Conservation (phyloP, 1,140 invertebrate genomes). For the Ceratina japonica region DNA sequence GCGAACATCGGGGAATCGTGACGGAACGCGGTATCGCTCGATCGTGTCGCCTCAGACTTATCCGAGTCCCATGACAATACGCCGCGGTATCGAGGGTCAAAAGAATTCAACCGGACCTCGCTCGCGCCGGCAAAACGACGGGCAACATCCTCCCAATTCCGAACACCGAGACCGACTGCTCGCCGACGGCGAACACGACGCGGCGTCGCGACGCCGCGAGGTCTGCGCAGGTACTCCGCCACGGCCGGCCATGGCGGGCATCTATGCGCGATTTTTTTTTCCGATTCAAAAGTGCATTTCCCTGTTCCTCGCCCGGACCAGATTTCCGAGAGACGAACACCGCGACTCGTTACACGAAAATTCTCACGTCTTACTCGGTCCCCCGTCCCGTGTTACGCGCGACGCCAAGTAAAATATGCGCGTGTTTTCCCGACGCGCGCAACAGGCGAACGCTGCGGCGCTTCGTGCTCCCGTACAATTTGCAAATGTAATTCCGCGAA, state of each 20-base stretch:
- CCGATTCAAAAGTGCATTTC: constrained; percentile 32
- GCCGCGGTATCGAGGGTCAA: background rate
- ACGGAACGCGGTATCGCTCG: too few species aligned
- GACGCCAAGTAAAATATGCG: too few species aligned
- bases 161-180: constrained; percentile 25
- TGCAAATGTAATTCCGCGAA: background rate
- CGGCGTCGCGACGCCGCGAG: background rate
- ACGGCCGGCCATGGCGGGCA: background rate
- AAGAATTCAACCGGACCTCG: background rate
- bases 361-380: background rate
- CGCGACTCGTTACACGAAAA: background rate
- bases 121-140: background rate
- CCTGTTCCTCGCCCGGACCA: background rate
- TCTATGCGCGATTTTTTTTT: constrained; percentile 4
- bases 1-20: constrained; percentile 18
- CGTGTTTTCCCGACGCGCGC: background rate
- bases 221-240: constrained; percentile 5
- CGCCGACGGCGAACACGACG: background rate
- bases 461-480: too few species aligned
- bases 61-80: background rate
- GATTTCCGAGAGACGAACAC: constrained; percentile 3
- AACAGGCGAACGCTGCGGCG: constrained; percentile 16
- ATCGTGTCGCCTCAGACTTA: background rate
- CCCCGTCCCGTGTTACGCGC: background rate
- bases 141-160: background rate